phyloP scores from a whole-genome alignment of 2,113 vertebrate species.

The Sinocyclocheilus grahami region DNA sequence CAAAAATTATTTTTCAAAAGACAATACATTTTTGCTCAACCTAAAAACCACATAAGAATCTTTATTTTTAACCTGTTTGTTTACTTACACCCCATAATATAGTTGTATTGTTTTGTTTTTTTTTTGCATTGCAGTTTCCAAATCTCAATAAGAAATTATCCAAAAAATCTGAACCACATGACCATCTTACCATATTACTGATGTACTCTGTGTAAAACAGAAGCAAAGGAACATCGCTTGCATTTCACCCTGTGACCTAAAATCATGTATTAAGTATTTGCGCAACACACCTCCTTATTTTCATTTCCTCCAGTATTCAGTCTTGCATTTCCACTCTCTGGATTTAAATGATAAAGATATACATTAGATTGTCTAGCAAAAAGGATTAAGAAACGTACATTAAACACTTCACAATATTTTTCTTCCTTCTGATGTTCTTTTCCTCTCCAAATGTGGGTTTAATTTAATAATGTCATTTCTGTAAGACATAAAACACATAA shows the following conservation, averaged over 20 bases:
- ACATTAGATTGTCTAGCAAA: neutral
- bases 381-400: neutral
- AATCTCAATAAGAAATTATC: neutral
- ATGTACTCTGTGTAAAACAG: neutral
- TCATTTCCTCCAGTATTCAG: slow-evolving; percentile 13
- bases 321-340: neutral
- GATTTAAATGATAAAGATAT: neutral
- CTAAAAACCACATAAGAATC: neutral
- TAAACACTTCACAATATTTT: no score
- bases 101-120: no score
- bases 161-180: neutral
- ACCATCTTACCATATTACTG: neutral
- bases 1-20: neutral
- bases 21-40: neutral
- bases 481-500: neutral
- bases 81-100: neutral
- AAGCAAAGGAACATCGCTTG: neutral
- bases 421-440: neutral
- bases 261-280: slow-evolving; percentile 29
- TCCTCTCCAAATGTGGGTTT: neutral
- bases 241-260: slow-evolving; percentile 29
- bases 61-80: neutral
- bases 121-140: neutral
- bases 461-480: slow-evolving; percentile 21
- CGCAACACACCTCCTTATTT: slow-evolving; percentile 28